Percentiles rank a stretch among this genome's conserved stretches.
phyloP scores from a whole-genome alignment of 1,140 invertebrate genomes.

The Agrilus planipennis region DNA sequence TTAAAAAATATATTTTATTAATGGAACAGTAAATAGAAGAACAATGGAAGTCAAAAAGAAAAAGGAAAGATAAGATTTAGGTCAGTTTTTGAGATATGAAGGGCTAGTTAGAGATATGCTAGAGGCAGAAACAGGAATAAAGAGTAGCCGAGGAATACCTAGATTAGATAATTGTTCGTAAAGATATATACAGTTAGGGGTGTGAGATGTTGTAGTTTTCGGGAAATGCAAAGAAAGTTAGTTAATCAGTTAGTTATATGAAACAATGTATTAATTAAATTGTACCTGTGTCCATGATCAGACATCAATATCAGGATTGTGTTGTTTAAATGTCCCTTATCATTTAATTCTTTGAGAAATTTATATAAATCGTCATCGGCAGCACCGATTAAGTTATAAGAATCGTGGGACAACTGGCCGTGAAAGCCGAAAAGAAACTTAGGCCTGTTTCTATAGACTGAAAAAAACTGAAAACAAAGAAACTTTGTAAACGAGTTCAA shows the following conservation, averaged over 20 bases:
- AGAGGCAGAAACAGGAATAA: too few relatives aligned
- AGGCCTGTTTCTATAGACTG: constrained; percentile 52
- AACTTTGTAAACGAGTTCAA: not conserved
- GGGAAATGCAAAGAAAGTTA: not conserved
- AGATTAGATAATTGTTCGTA: too few relatives aligned
- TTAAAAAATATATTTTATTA: not conserved
- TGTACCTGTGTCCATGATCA: constrained; percentile 74
- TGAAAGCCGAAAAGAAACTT: constrained; percentile 82
- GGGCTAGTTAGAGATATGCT: too few relatives aligned
- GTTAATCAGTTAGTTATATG: not conserved
- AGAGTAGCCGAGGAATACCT: too few relatives aligned
- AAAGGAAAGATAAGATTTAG: too few relatives aligned
- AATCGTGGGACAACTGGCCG: constrained; percentile 79
- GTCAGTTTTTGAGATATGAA: too few relatives aligned
- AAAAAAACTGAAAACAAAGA: constrained; percentile 26
- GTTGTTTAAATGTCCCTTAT: constrained; percentile 54
- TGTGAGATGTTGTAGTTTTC: not conserved
- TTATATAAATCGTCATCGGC: constrained; percentile 61
- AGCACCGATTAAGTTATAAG: constrained; percentile 62
- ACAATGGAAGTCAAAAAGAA: too few relatives aligned
- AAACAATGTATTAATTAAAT: not conserved
- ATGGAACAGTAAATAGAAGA: not conserved
- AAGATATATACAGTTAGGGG: not conserved
- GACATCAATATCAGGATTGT: constrained; percentile 76
- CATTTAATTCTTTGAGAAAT: constrained; percentile 48